phyloP scores from a whole-genome alignment of 2,888 invertebrate species.

The Brenthis hecate region DNA sequence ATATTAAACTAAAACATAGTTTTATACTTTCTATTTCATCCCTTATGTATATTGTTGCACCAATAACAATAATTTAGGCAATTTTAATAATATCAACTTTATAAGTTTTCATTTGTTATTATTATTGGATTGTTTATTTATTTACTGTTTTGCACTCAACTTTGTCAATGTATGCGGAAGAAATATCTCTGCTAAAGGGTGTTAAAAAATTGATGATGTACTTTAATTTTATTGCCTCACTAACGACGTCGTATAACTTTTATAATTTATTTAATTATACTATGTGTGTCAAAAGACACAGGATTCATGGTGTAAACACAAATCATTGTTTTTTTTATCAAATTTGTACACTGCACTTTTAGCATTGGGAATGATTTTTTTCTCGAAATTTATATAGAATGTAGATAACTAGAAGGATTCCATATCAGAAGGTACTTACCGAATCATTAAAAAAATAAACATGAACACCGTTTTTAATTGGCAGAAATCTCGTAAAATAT shows the following conservation, averaged over 20 bases:
- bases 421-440: too few relatives aligned
- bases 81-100: neutral
- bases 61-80: neutral
- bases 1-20: too few relatives aligned
- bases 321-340: too few relatives aligned
- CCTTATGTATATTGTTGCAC: too few relatives aligned
- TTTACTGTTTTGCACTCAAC: neutral
- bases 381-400: too few relatives aligned
- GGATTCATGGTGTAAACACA: neutral
- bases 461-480: too few relatives aligned
- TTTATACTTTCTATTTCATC: too few relatives aligned
- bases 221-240: neutral
- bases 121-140: neutral
- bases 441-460: too few relatives aligned
- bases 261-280: constrained; percentile 11
- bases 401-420: too few relatives aligned
- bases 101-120: neutral
- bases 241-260: constrained; percentile 13
- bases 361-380: too few relatives aligned
- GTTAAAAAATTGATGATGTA: constrained; percentile 13
- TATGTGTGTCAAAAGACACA: constrained; percentile 3
- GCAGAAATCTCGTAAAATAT: too few relatives aligned
- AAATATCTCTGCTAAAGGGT: neutral
- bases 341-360: too few relatives aligned
- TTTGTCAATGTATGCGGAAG: constrained; percentile 3